A percentile compares a stretch with the other conserved stretches of the same genome.
Evolutionary conservation across 2,113 vertebrate species (phyloP).

Genomic region (Bucco capensis): DNA sequence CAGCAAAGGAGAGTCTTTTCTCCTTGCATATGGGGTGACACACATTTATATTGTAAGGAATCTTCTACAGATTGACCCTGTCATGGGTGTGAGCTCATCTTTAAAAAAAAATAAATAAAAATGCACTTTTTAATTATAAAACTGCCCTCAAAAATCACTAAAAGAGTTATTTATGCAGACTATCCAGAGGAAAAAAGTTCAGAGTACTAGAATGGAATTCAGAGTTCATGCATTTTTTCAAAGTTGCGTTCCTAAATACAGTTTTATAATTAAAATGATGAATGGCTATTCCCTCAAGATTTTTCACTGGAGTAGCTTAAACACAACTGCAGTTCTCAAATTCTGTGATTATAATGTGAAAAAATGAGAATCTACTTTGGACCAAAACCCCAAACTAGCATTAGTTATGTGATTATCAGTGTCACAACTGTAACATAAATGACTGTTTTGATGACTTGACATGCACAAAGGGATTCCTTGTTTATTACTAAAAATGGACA

Average conservation of each 20-base stretch:
- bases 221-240: not conserved
- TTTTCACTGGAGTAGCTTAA: not conserved
- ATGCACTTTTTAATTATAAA: not conserved
- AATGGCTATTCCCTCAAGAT: not conserved
- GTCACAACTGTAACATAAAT: not conserved
- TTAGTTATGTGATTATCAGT: not conserved
- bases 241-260: not conserved
- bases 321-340: not conserved
- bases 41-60: not conserved
- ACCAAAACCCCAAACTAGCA: fast-evolving
- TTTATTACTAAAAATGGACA: not conserved
- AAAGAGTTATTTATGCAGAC: not conserved
- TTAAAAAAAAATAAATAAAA: too few relatives aligned
- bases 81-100: not conserved
- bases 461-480: not conserved
- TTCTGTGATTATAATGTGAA: not conserved
- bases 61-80: not conserved
- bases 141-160: not conserved
- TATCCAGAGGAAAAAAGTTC: not conserved
- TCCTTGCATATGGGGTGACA: not conserved
- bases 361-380: not conserved
- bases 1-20: not conserved
- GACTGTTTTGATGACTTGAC: not conserved
- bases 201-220: not conserved
- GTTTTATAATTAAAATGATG: not conserved